Base-by-base conservation (phyloP, 2,113 vertebrate species). In the Perccottus glenii region DNA sequence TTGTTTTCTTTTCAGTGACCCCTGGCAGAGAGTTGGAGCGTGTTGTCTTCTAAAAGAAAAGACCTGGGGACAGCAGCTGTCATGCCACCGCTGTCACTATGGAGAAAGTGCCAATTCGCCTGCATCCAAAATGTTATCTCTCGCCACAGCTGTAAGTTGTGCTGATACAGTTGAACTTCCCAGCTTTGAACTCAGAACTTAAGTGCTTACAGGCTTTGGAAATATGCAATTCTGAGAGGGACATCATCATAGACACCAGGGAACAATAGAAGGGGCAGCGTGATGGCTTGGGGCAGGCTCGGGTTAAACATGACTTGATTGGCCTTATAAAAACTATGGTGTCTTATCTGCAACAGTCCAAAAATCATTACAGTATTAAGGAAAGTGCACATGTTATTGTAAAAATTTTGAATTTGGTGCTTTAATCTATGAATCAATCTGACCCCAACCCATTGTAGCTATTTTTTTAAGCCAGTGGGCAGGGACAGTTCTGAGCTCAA, bases 161-260 rank as follows among this genome's bases (percentile, higher is more conserved):
- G 61, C 63, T 60, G 73, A 85, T 83, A 81, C 71, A 83, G 63
- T 75, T 85, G 59, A 85, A 70, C 69, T 60, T 58, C 64, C 63
- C 9, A 9, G 70, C 82, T 88, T 90, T 88, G 76, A 87, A 82
- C 82, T 78, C 63, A 45, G 71, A 70, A 80, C 70, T 73, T 78
- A 58, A 8, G 49, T 64, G 58, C 76, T 85, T 19, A 49, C 9
- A 45, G 86, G 74, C 55, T 48, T 79, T 88, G 80, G 80, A 68
- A 56, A 44, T 68, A 60, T 76, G 59, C 61, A 71, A 46, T 45
- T 44, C 64, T 57, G 36, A n/a, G 47, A 52, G 35, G 40, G 72
- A 15, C n/a, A 0, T 9, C 50, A 71, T 70, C 65, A 71, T 83
- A 86, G 64, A 80, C 53, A 67, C 45, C 38, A 40, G 38, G 8